phyloP scores from a whole-genome alignment of 2,888 invertebrate species.

The Ophraella communa region DNA sequence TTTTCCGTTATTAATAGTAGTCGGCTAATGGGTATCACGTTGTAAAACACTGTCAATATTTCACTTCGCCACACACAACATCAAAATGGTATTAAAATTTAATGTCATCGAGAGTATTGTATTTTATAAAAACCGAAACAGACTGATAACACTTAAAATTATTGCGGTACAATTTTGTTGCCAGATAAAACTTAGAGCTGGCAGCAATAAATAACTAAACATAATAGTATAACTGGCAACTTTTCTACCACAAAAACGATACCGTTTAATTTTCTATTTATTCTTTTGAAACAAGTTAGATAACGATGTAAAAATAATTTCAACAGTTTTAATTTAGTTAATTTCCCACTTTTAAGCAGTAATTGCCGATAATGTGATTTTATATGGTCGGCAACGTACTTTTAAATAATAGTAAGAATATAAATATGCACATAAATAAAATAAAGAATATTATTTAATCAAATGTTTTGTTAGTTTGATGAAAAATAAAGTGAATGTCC shows the following conservation, averaged over 20 bases:
- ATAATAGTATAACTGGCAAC: background rate
- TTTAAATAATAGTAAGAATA: too few relatives aligned
- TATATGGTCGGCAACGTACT: too few relatives aligned
- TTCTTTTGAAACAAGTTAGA: background rate
- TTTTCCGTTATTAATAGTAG: background rate
- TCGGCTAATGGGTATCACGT: background rate
- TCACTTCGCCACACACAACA: background rate
- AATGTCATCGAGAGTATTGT: background rate
- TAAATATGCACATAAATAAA: too few relatives aligned
- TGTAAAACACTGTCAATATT: background rate
- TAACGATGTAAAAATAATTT: background rate
- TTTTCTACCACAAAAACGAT: background rate
- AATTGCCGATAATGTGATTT: background rate
- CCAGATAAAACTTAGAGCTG: constrained; percentile 3
- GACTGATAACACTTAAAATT: constrained; percentile 9
- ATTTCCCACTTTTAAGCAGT: background rate
- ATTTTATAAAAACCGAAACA: background rate
- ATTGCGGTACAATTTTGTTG: background rate
- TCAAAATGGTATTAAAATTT: background rate
- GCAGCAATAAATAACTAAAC: constrained; percentile 4
- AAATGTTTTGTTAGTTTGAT: too few relatives aligned
- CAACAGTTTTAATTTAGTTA: background rate
- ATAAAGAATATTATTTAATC: too few relatives aligned
- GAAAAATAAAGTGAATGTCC: too few relatives aligned
- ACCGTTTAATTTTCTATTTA: background rate